A percentile compares a stretch with the other conserved stretches of the same genome.
Conservation (phyloP, 1,140 invertebrate genomes). For the Lepidurus apus region DNA sequence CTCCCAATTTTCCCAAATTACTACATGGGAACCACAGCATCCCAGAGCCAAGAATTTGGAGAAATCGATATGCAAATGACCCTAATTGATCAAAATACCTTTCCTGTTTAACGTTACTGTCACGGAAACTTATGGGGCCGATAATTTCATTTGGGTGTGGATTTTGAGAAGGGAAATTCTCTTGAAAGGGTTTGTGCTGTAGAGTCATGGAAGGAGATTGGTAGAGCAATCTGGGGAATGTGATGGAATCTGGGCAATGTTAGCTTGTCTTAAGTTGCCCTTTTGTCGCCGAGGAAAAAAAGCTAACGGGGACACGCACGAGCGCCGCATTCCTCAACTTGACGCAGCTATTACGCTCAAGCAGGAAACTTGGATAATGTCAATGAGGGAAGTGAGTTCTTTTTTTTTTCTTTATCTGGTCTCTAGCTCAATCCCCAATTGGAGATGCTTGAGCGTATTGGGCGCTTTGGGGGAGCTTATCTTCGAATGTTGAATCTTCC, state of each 20-base stretch:
- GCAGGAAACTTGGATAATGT: slow-evolving; percentile 12
- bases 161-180: neutral
- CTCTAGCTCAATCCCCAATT: neutral
- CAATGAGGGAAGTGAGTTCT: slow-evolving; percentile 4
- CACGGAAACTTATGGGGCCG: neutral
- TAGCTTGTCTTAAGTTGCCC: neutral
- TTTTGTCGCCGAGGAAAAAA: neutral
- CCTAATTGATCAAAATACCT: slow-evolving; percentile 19
- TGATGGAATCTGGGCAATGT: neutral
- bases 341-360: neutral
- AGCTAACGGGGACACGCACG: slow-evolving; percentile 6
- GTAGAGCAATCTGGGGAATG: neutral
- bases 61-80: slow-evolving; percentile 5
- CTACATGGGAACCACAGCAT: slow-evolving; percentile 3
- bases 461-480: neutral
- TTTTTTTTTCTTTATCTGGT: neutral
- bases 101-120: slow-evolving; percentile 5
- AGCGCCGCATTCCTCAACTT: slow-evolving; percentile 14
- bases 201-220: neutral
- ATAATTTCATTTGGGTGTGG: slow-evolving; percentile 8
- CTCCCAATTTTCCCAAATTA: slow-evolving; percentile 10
- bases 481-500: neutral
- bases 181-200: neutral
- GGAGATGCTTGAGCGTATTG: neutral
- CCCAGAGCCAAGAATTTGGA: neutral